Percentiles rank a stretch among this genome's conserved stretches.
These are phyloP conservation scores for Coptotermes formosanus DNA, from an alignment of 1,140 invertebrate genomes.

Conservation along the genomic window DNA sequence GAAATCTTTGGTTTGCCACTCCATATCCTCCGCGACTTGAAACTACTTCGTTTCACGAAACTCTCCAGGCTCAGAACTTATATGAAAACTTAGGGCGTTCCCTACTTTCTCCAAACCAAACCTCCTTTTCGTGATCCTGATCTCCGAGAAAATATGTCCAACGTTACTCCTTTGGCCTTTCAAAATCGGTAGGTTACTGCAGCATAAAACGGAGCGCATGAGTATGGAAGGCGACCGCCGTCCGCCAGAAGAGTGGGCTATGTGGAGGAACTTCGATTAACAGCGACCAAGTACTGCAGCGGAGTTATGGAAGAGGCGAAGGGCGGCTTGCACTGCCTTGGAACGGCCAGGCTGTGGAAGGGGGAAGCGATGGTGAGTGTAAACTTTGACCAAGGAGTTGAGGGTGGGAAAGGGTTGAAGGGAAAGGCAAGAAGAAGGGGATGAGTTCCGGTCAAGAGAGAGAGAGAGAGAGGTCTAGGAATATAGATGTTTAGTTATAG, in stretches of 20 bases:
- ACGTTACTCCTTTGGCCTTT: conserved; percentile 5
- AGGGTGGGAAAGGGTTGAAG: background rate
- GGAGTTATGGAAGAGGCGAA: background rate
- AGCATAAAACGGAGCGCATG: background rate
- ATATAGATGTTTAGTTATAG: conserved; percentile 11
- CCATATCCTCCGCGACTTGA: background rate
- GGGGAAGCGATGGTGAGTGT: background rate
- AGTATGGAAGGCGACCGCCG: background rate
- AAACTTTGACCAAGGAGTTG: conserved; percentile 13
- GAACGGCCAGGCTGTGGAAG: too few species aligned
- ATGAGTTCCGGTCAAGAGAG: background rate
- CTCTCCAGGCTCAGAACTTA: background rate
- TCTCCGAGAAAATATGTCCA: background rate
- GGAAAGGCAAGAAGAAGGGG: background rate
- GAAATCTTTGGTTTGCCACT: background rate
- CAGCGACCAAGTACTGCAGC: background rate
- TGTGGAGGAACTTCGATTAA: conserved; percentile 9
- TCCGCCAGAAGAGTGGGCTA: background rate
- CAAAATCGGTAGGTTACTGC: background rate
- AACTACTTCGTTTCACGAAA: too few species aligned
- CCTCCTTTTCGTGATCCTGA: background rate
- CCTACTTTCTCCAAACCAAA: background rate
- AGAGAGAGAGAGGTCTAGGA: background rate
- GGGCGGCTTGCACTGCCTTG: too few species aligned
- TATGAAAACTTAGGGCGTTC: background rate